Evolutionary conservation across 1,140 invertebrate genomes (phyloP), one percentile per base, ranked within the genome.

Genomic region (Rhizoglyphus robini): DNA sequence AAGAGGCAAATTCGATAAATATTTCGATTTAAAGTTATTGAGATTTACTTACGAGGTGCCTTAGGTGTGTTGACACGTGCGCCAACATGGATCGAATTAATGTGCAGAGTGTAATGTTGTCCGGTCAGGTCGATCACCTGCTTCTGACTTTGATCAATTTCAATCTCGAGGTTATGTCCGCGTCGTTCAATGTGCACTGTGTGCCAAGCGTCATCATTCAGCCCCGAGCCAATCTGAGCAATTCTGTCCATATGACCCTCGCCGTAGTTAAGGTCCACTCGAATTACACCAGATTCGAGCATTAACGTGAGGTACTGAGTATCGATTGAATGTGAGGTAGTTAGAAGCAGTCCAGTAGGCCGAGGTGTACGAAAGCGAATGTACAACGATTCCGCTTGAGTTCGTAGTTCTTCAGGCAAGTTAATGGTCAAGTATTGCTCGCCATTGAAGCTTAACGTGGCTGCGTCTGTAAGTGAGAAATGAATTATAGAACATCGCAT

Each of bases 181-280:
- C 88, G 81, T 63, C 93, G 81, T 1, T 86, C 88, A 71, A 96
- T 87, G 47, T 83, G 82, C 29, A 95, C 81, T 2, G 88, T 88
- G 76, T 98, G 94, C 93, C 93, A 97, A 73, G 86, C 83, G 73
- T 95, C 90, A 74, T 98, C 91, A 73, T 93, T 91, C 31, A 91
- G 75, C 60, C 86, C 85, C 71, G 87, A 82, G 25, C 90, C 90
- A 60, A 34, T 34, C 30, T 23, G 15, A 2, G 2, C 29, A 34
- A 34, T 60, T 13, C 29, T 18, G 11, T 46, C 58, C 46, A 85
- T 92, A 72, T 90, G 86, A 60, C 84, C 82, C 73, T 88, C 88
- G 18, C 86, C 88, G 27, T 96, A 81, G 69, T 87, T 81, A 30
- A 95, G 81, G 66, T 85, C 84, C 49, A 91, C 81, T 65, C 87